These are phyloP conservation scores for Tachuris rubrigastra DNA, from an alignment of 2,113 vertebrate genomes.

Conservation along the genomic window DNA sequence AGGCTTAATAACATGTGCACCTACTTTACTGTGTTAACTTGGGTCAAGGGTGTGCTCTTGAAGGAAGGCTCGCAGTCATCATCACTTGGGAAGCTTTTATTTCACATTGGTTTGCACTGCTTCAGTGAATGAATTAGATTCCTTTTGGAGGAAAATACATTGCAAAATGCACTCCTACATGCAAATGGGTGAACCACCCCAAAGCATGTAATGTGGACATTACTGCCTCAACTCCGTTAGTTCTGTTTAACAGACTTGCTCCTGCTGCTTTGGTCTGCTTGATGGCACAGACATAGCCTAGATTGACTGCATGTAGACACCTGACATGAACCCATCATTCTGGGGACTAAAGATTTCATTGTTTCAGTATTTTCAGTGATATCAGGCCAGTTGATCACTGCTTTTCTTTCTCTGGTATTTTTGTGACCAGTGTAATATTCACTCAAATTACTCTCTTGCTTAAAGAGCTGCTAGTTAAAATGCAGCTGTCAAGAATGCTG, in stretches of 20 bases:
- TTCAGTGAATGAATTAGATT: background rate
- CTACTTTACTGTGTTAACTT: fast-evolving
- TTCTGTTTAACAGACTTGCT: background rate
- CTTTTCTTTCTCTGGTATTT: background rate
- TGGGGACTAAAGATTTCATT: background rate
- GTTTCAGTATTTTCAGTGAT: background rate
- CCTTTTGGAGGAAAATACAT: background rate
- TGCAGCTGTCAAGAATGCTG: background rate
- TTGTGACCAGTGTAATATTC: background rate
- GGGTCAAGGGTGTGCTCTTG: background rate
- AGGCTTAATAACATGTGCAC: background rate
- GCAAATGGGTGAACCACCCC: background rate
- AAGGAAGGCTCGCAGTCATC: background rate
- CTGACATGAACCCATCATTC: background rate
- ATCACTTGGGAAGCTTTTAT: background rate
- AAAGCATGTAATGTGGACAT: background rate
- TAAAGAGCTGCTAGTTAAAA: background rate
- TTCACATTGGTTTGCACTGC: background rate
- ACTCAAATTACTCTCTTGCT: background rate
- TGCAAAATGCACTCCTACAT: background rate
- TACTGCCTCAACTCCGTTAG: background rate
- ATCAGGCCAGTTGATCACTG: background rate
- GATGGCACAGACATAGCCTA: background rate
- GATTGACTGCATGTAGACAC: background rate
- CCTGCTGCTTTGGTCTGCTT: background rate